Conservation (phyloP, 2,797 vertebrate species). For the Halcyon smyrnensis region DNA sequence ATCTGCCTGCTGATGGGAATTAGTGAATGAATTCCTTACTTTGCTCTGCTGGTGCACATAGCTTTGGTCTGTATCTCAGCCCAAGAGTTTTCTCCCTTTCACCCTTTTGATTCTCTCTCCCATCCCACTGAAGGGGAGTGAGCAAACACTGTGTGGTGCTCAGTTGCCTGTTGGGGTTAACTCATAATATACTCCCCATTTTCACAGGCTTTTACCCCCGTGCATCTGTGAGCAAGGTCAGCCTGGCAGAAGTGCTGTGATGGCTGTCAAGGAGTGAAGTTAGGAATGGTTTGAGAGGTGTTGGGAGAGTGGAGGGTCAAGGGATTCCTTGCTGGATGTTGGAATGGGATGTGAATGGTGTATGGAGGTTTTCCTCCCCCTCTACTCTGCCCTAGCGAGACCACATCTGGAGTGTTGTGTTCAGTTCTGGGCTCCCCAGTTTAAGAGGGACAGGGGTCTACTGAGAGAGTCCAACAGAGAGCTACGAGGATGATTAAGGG, state of each 20-base stretch:
- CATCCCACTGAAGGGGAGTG: neutral
- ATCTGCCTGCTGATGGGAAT: neutral
- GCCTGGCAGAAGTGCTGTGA: neutral
- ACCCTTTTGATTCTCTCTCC: neutral
- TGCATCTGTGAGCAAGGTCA: neutral
- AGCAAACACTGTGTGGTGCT: neutral
- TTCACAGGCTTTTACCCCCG: neutral
- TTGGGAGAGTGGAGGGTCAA: neutral
- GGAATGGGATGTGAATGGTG: neutral
- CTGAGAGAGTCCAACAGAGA: too few species aligned
- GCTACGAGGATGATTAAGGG: too few species aligned
- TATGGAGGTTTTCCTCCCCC: too few species aligned
- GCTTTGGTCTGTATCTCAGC: neutral
- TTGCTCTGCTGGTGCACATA: neutral
- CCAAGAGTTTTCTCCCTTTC: neutral
- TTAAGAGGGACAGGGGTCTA: too few species aligned
- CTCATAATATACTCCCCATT: neutral
- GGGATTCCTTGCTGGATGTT: neutral
- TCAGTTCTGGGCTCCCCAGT: too few species aligned
- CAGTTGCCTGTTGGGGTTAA: neutral
- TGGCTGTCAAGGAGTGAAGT: neutral
- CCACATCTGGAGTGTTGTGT: too few species aligned
- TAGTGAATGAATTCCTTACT: neutral
- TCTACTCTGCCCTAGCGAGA: too few species aligned
- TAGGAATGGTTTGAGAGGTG: neutral